Percentiles rank a stretch among this genome's conserved stretches.
These are phyloP conservation scores for Arge pagana DNA, from an alignment of 2,888 invertebrate species.

Conservation along the genomic window DNA sequence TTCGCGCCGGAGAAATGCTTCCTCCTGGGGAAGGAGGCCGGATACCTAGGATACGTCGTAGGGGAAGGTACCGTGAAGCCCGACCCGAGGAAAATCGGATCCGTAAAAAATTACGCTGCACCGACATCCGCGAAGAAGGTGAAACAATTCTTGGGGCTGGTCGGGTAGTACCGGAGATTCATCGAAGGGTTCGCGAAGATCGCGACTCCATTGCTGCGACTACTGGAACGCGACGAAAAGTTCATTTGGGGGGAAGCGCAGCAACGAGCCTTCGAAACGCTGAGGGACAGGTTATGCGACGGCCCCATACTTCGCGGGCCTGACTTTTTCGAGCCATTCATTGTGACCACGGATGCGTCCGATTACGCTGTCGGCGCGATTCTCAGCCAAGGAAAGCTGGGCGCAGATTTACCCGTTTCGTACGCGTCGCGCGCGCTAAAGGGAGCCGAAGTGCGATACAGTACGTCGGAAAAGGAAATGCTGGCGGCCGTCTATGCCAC, in stretches of 20 bases:
- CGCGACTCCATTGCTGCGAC: conserved; percentile 34
- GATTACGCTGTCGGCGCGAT: conserved; percentile 35
- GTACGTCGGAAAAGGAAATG: conserved; percentile 19
- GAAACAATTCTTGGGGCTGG: conserved; percentile 39
- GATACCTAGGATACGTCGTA: conserved; percentile 39
- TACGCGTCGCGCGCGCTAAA: conserved; percentile 25
- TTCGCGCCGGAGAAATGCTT: conserved; percentile 27
- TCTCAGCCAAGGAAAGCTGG: conserved; percentile 32
- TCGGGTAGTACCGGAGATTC: conserved; percentile 40
- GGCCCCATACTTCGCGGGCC: conserved; percentile 35
- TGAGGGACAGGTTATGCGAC: conserved; percentile 27
- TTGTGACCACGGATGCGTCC: conserved; percentile 37
- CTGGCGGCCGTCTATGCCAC: conserved; percentile 16
- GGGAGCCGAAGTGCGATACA: conserved; percentile 27
- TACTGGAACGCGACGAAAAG: conserved; percentile 33
- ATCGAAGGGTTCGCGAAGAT: conserved; percentile 35
- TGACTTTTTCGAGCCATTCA: conserved; percentile 29
- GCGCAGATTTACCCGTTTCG: conserved; percentile 26
- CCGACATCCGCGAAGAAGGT: conserved; percentile 27
- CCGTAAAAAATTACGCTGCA: conserved; percentile 30
- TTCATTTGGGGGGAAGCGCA: conserved; percentile 29
- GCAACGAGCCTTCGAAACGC: conserved; percentile 27
- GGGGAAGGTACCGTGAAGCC: conserved; percentile 33
- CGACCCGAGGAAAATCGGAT: no score
- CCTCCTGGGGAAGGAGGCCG: conserved; percentile 31